These are phyloP conservation scores for Drosophila atripex DNA, from an alignment of 2,888 invertebrate species.

Conservation along the genomic window DNA sequence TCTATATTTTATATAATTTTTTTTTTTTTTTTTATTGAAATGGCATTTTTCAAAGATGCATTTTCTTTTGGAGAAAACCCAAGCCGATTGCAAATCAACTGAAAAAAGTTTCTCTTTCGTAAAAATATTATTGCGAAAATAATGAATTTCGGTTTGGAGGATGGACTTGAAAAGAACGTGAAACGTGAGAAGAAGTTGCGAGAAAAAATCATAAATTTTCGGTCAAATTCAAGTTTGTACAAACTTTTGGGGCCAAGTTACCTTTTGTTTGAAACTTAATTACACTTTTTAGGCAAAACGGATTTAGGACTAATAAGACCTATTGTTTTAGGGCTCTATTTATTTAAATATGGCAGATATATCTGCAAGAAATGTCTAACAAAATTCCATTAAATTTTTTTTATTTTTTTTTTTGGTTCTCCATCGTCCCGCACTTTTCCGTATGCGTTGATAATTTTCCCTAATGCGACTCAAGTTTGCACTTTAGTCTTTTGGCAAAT, in stretches of 20 bases:
- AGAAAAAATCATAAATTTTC: too few species aligned
- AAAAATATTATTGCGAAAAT: conserved; percentile 75
- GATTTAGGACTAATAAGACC: too few species aligned
- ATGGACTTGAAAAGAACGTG: not conserved
- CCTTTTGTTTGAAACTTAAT: too few species aligned
- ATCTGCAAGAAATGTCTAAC: not conserved
- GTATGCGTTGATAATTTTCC: conserved; percentile 72
- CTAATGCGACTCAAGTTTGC: conserved; percentile 75
- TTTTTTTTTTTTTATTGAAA: conserved; percentile 55
- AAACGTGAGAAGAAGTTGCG: not conserved
- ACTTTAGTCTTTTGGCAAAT: conserved; percentile 74
- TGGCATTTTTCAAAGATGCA: conserved; percentile 63
- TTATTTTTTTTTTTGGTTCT: too few species aligned
- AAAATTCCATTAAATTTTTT: too few species aligned
- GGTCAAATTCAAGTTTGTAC: too few species aligned
- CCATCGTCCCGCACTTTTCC: conserved; percentile 11
- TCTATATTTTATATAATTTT: conserved; percentile 13
- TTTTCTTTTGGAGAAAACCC: conserved; percentile 49
- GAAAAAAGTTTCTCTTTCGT: conserved; percentile 26
- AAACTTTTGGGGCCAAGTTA: too few species aligned
- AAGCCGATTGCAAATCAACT: conserved; percentile 57
- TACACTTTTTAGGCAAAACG: too few species aligned
- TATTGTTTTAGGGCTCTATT: not conserved
- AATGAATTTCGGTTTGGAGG: conserved; percentile 50
- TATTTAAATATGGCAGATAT: not conserved